A percentile compares a stretch with the other conserved stretches of the same genome.
Conservation (phyloP, 1,140 invertebrate species). For the Tetraneura akinire region DNA sequence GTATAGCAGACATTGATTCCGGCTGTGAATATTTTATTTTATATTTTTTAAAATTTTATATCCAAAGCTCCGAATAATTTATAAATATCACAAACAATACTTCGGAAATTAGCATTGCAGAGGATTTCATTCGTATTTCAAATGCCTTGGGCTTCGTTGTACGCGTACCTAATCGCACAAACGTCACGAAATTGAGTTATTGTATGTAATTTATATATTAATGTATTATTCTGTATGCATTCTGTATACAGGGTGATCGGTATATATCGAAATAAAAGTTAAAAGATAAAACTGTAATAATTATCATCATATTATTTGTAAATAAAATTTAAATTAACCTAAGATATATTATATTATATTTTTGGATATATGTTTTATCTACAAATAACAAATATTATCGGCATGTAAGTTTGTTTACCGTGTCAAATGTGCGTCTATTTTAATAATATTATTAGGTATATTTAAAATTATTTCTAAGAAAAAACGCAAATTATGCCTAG, state of each 20-base stretch:
- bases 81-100: conserved; percentile 7
- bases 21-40: neutral
- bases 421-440: neutral
- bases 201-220: conserved; percentile 18
- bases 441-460: too few relatives aligned
- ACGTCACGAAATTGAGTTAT: conserved; percentile 37
- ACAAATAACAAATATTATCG: neutral
- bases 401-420: conserved; percentile 3
- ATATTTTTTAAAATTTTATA: neutral
- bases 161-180: conserved; percentile 23
- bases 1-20: too few relatives aligned
- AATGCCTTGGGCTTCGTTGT: neutral
- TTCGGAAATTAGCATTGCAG: conserved; percentile 25
- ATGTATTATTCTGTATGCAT: too few relatives aligned
- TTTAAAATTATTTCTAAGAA: too few relatives aligned
- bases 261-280: too few relatives aligned
- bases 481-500: too few relatives aligned
- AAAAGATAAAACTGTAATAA: too few relatives aligned
- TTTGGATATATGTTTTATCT: too few relatives aligned
- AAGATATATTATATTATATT: too few relatives aligned
- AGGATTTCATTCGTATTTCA: neutral
- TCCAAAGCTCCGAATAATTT: conserved; percentile 12
- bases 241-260: too few relatives aligned
- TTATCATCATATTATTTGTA: too few relatives aligned
- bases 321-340: too few relatives aligned